A percentile compares a stretch with the other conserved stretches of the same genome.
Conservation (phyloP, 2,113 vertebrate species). For the Melanocharis versteri region DNA sequence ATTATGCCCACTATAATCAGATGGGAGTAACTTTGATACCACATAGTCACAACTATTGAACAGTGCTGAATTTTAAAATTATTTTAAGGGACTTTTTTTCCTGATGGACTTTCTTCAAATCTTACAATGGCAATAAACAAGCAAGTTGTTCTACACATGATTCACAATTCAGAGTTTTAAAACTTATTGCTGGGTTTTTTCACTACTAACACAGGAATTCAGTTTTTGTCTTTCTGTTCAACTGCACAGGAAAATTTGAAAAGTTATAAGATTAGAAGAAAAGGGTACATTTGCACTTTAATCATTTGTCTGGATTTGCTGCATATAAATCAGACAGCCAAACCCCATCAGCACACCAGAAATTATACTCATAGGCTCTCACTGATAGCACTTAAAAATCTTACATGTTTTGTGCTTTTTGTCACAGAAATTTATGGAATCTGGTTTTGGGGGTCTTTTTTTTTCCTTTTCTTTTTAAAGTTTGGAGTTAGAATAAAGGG, state of each 20-base stretch:
- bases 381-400: neutral
- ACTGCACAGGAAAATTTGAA: neutral
- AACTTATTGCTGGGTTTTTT: neutral
- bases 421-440: neutral
- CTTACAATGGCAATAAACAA: neutral
- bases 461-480: neutral
- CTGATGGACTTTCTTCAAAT: neutral
- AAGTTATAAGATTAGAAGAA: conserved; percentile 23
- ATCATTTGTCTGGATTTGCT: conserved; percentile 11
- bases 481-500: neutral
- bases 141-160: neutral
- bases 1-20: neutral
- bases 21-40: neutral
- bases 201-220: neutral
- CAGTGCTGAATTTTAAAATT: neutral
- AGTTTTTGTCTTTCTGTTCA: neutral
- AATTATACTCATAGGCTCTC: neutral
- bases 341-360: neutral
- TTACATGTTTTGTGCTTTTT: neutral
- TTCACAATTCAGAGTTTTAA: neutral
- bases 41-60: neutral
- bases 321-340: conserved; percentile 21
- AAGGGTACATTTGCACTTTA: conserved; percentile 57
- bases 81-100: neutral
- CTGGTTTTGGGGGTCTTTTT: neutral